These are phyloP conservation scores for Loriculus beryllinus DNA, from an alignment of 2,797 vertebrate genomes.

Conservation along the genomic window DNA sequence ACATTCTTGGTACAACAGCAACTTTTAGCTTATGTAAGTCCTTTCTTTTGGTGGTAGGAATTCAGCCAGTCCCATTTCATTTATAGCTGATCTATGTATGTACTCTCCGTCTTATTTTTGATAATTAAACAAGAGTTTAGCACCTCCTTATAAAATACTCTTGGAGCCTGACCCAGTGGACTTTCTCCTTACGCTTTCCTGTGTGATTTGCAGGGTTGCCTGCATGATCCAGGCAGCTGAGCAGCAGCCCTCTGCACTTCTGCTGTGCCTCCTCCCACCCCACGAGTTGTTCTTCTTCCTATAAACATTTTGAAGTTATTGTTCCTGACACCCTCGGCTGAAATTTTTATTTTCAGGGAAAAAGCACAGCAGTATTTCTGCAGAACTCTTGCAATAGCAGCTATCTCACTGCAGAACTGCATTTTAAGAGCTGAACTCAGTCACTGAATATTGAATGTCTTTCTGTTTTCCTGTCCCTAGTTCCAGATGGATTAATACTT, in stretches of 20 bases:
- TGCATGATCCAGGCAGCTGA: background rate
- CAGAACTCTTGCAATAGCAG: background rate
- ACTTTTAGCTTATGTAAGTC: background rate
- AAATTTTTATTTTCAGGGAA: background rate
- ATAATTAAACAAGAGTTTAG: background rate
- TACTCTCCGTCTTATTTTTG: background rate
- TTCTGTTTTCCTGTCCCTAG: background rate
- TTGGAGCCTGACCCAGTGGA: background rate
- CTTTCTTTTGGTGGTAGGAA: background rate
- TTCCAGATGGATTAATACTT: background rate
- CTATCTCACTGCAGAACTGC: background rate
- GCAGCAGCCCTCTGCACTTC: background rate
- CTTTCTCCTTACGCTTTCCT: background rate
- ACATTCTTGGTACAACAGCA: background rate
- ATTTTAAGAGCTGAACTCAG: background rate
- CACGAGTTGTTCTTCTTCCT: rapidly evolving
- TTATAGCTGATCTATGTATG: background rate
- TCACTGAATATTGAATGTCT: background rate
- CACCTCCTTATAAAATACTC: rapidly evolving
- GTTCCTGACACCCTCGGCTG: background rate
- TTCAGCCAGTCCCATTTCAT: background rate
- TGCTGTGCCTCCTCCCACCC: background rate
- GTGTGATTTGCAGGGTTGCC: background rate
- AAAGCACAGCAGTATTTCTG: background rate
- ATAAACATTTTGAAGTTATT: background rate